Evolutionary conservation across 2,888 invertebrate species (phyloP), one percentile per base, ranked within the genome.

Genomic region (Drosophila basisetae): DNA sequence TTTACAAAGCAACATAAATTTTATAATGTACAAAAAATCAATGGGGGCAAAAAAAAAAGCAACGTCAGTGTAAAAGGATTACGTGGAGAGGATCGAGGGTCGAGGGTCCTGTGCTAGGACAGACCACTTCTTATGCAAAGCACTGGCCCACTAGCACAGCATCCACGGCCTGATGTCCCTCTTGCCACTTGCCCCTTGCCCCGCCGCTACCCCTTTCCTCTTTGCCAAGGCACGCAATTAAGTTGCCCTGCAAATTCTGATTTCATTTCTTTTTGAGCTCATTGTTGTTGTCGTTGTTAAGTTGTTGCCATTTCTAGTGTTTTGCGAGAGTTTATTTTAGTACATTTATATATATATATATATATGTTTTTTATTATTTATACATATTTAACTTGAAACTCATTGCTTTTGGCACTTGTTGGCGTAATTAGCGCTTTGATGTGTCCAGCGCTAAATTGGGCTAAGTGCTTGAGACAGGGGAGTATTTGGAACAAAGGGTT

Each of bases 11-110:
- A 87, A 90, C 90, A 85, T 89, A 88, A 89, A 89, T 89, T 90
- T 87, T 87, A 84, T 91, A 88, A 82, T 91, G 82, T 90, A 89
- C 53, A 81, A 86, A 87, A 86, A 89, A 86, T 85, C 85, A 81
- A 88, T 89, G 86, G 71, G 41, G 59, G 35, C 56, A 39, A n/a
- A 59, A 73, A 56, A 62, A 68, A 54, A 37, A 43, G 25, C 31
- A 55, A 68, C 69, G 78, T 30, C 66, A 55, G 56, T 28, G 71
- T 28, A 60, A 76, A 81, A 88, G 83, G 83, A 84, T 83, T 84
- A 80, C 68, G 61, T 33, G 41, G 2, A 56, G 56, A 50, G 65
- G 39, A 33, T 43, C 72, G n/a, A 59, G 59, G 60, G 76, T 68
- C 63, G 78, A 65, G 78, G 43, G 64, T 73, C 50, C 70, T 53